Conservation (phyloP, 2,888 invertebrate genomes). For the Eupelmus urozonus region DNA sequence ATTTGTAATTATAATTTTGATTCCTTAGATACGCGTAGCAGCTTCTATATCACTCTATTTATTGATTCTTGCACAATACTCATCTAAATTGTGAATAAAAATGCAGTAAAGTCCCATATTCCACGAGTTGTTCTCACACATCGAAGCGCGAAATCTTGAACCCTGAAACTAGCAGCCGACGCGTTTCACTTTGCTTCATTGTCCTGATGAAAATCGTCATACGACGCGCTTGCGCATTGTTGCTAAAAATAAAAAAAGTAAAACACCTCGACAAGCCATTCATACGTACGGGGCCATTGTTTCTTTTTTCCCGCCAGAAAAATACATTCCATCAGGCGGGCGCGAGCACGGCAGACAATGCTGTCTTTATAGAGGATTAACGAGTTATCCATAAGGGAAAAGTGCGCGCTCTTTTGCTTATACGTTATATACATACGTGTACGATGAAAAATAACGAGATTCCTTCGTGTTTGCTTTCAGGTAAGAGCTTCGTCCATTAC, state of each 20-base stretch:
- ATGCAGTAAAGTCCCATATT: too few relatives aligned
- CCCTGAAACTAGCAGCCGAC: too few relatives aligned
- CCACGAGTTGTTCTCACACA: too few relatives aligned
- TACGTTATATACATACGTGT: neutral
- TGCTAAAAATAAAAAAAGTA: neutral
- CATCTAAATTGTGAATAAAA: too few relatives aligned
- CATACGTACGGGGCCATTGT: neutral
- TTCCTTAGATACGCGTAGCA: too few relatives aligned
- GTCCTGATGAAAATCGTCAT: neutral
- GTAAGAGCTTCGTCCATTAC: slow-evolving; percentile 39
- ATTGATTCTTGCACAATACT: too few relatives aligned
- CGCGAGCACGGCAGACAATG: slow-evolving; percentile 9
- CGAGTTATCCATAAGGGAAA: slow-evolving; percentile 10
- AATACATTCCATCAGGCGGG: neutral
- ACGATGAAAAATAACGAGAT: slow-evolving; percentile 43
- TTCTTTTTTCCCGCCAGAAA: neutral
- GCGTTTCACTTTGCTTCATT: too few relatives aligned
- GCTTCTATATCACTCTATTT: too few relatives aligned
- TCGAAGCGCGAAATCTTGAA: too few relatives aligned
- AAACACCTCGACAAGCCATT: neutral
- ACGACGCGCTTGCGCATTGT: neutral
- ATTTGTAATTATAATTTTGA: too few relatives aligned
- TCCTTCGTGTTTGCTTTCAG: slow-evolving; percentile 40
- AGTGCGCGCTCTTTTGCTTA: neutral
- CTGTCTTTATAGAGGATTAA: slow-evolving; percentile 33